Evolutionary conservation across 2,113 vertebrate species (phyloP).

Genomic region (Cyanoramphus novaezelandiae): DNA sequence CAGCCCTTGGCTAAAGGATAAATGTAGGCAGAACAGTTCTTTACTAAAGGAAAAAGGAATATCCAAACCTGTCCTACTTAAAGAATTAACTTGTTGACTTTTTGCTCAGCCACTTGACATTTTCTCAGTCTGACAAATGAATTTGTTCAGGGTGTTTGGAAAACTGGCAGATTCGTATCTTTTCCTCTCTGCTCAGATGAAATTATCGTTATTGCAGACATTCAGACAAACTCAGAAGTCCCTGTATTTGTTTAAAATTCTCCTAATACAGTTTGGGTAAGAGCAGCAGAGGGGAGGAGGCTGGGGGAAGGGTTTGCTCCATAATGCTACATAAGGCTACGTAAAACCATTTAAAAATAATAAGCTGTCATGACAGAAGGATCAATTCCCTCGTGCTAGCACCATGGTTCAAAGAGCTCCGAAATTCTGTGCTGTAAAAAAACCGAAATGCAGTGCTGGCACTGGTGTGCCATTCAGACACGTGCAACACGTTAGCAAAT

Average conservation of each 20-base stretch:
- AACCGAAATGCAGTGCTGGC: neutral
- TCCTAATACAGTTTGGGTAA: neutral
- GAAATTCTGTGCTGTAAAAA: neutral
- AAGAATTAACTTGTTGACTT: constrained; percentile 28
- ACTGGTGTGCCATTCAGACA: neutral
- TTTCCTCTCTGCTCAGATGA: neutral
- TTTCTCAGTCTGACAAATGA: neutral
- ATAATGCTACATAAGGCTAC: neutral
- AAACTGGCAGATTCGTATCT: neutral
- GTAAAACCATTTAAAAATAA: neutral
- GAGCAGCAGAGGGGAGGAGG: neutral
- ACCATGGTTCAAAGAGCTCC: neutral
- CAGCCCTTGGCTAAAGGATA: constrained; percentile 19
- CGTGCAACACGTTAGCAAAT: neutral
- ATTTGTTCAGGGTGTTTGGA: neutral
- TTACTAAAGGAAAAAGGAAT: neutral
- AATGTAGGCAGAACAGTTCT: neutral
- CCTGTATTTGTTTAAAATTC: neutral
- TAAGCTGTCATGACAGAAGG: neutral
- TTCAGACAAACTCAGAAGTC: neutral
- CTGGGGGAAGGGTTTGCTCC: neutral
- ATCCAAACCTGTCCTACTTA: neutral
- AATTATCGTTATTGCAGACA: neutral
- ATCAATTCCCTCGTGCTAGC: neutral
- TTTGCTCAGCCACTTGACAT: neutral